phyloP scores from a whole-genome alignment of 2,888 invertebrate genomes.

The Neuroscelio doddi region DNA sequence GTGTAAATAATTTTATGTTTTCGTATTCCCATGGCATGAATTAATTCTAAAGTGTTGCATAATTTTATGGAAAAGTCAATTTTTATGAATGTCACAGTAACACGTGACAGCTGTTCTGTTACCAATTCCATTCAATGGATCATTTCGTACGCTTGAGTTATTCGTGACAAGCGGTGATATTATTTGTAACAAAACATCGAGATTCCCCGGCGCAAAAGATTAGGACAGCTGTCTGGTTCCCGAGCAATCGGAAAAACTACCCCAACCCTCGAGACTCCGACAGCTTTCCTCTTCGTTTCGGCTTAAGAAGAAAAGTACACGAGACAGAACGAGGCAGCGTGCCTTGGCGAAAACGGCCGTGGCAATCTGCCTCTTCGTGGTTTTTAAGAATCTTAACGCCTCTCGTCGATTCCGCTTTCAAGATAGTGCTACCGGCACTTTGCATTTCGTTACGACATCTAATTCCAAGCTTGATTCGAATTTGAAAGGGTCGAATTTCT shows the following conservation, averaged over 20 bases:
- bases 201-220: conserved; percentile 56
- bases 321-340: conserved; percentile 4
- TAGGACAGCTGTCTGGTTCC: conserved; percentile 69
- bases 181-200: conserved; percentile 54
- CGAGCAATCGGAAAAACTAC: conserved; percentile 71
- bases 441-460: conserved; percentile 60
- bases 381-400: conserved; percentile 67
- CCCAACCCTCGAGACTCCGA: conserved; percentile 41
- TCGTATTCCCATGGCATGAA: no score
- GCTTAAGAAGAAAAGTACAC: conserved; percentile 19
- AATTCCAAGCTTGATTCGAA: conserved; percentile 52
- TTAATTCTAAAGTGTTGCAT: no score
- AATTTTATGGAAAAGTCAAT: no score
- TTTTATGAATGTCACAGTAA: no score
- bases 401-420: conserved; percentile 50
- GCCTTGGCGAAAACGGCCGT: conserved; percentile 9
- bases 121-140: conserved; percentile 20
- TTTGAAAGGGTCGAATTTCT: conserved; percentile 42
- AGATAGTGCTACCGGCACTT: conserved; percentile 60
- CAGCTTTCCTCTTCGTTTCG: conserved; percentile 22
- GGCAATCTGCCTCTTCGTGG: conserved; percentile 59
- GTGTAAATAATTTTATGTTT: no score
- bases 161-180: conserved; percentile 53
- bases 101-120: no score
- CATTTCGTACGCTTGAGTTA: conserved; percentile 54